Conservation (phyloP, 2,113 vertebrate genomes). For the Suricata suricatta region DNA sequence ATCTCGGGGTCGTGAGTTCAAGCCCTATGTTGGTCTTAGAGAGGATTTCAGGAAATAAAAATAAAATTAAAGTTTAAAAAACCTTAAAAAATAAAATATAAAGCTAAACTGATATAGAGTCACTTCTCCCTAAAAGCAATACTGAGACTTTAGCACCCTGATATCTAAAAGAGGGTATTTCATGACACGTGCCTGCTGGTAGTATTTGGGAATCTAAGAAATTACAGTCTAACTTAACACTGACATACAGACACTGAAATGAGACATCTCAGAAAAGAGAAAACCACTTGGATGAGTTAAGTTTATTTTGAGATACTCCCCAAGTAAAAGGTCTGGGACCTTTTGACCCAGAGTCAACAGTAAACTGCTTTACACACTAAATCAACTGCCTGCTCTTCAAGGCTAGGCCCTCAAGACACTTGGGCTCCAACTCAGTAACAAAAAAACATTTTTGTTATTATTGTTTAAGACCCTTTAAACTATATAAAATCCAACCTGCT, state of each 20-base stretch:
- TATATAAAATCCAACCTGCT: background rate
- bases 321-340: background rate
- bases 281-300: background rate
- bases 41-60: background rate
- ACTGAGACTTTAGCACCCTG: background rate
- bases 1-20: background rate
- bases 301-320: background rate
- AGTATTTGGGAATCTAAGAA: constrained; percentile 5
- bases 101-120: background rate
- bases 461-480: background rate
- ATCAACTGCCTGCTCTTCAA: background rate
- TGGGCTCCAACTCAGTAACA: background rate
- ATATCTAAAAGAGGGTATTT: background rate
- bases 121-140: background rate
- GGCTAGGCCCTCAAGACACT: background rate
- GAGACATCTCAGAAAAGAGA: background rate
- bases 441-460: background rate
- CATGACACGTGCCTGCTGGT: background rate
- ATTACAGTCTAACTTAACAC: background rate
- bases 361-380: background rate
- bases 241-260: background rate
- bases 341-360: background rate
- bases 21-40: background rate
- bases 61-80: background rate
- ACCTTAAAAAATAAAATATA: background rate